A percentile compares a stretch with the other conserved stretches of the same genome.
phyloP scores from a whole-genome alignment of 2,888 invertebrate genomes.

The Rhopalosiphum nymphaeae region DNA sequence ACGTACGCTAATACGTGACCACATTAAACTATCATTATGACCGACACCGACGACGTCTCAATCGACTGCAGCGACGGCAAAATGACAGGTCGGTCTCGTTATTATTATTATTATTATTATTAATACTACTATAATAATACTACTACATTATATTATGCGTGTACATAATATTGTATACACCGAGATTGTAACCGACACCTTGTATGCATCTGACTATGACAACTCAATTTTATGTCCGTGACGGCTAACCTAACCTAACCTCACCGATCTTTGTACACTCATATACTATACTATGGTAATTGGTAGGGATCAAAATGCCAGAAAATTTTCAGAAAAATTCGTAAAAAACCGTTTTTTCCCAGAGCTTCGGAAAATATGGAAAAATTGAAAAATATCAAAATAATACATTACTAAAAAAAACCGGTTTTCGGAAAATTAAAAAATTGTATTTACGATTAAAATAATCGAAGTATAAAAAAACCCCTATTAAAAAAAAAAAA shows the following conservation, averaged over 20 bases:
- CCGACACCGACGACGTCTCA: slow-evolving; percentile 33
- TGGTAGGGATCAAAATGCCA: too few species aligned
- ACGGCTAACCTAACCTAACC: too few species aligned
- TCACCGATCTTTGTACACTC: neutral
- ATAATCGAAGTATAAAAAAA: too few species aligned
- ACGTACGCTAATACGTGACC: slow-evolving; percentile 1
- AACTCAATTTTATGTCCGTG: neutral
- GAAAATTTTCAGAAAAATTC: too few species aligned
- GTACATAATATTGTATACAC: neutral
- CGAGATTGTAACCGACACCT: neutral
- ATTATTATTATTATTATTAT: neutral
- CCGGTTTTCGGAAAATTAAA: too few species aligned
- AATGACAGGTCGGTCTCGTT: slow-evolving; percentile 59
- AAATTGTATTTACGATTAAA: too few species aligned
- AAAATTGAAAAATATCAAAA: too few species aligned
- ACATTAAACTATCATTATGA: slow-evolving; percentile 54
- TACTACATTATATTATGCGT: neutral
- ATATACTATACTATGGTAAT: neutral
- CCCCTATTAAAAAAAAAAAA: too few species aligned
- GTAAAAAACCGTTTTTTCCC: too few species aligned
- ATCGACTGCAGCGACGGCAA: slow-evolving; percentile 23
- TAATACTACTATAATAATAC: neutral
- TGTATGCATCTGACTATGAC: neutral
- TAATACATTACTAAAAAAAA: too few species aligned
- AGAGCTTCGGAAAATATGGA: too few species aligned